Base-by-base conservation (phyloP, 1,140 invertebrate genomes). In the Mactra quadrangularis region DNA sequence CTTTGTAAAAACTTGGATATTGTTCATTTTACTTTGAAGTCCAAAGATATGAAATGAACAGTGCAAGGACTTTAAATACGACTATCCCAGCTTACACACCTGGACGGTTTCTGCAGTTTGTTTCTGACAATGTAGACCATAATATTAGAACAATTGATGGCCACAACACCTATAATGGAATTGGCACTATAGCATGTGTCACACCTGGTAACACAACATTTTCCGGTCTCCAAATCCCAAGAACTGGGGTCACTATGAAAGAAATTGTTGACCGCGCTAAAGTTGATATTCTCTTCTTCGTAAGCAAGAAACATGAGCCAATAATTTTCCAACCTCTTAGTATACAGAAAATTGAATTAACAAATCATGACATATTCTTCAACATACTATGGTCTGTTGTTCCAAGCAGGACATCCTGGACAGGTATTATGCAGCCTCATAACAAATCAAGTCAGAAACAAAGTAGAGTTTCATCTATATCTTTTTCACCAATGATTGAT, bases 401-500 rank as follows among this genome's bases (percentile, higher is more conserved):
- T 27, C 64, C 68, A 22, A 53, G 3, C 1, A 31, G 45, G 27
- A 62, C 52, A 38, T 29, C 25, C 9, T 86, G 87, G 83, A 53
- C 60, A 22, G 79, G 84, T 35, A 31, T 64, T 3, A 86, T 82
- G 86, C 76, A 86, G 55, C 33, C 29, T 3, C 22, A 84, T 9
- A 15, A 47, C 22, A 70, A 57, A 0, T 78, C 85, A 47, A n/a
- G 74, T 19, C n/a, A n/a, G n/a, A n/a, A n/a, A n/a, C 70, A 87
- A 68, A 86, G 85, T 57, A 82, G 86, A 70, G 15, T 79, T 62
- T 85, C 88, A 68, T 74, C 78, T 15, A 60, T 90, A 33, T 33
- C 38, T 31, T 86, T 90, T 75, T 53, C 89, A 27, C 89, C 88
- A 22, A 88, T 89, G 75, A 85, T 91, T 52, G 86, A 90, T 68